Conservation (phyloP, 2,797 vertebrate species). For the Babyrousa celebensis region DNA sequence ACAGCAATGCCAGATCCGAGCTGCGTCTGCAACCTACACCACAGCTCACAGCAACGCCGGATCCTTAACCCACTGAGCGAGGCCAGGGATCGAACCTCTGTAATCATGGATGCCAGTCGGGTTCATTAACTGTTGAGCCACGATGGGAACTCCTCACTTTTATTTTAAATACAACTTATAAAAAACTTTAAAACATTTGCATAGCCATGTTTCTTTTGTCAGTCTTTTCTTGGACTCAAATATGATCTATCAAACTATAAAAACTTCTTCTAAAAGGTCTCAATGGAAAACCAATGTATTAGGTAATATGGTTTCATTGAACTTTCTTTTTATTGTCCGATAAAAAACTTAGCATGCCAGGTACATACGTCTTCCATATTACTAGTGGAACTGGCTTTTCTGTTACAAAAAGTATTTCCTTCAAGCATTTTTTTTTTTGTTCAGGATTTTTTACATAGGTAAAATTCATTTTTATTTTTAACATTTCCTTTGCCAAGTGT, state of each 20-base stretch:
- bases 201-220: background rate
- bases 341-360: background rate
- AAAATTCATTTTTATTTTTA: background rate
- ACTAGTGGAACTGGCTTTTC: background rate
- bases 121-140: too few relatives aligned
- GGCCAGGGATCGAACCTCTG: too few relatives aligned
- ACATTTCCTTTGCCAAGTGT: background rate
- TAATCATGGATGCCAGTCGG: too few relatives aligned
- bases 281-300: background rate
- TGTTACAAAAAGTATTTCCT: background rate
- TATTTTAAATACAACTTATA: constrained; percentile 34
- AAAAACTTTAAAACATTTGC: background rate
- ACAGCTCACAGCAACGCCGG: too few relatives aligned
- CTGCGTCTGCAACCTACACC: too few relatives aligned
- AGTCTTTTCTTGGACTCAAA: background rate
- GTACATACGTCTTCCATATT: background rate
- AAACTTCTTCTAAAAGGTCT: background rate
- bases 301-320: background rate
- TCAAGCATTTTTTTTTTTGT: background rate
- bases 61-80: too few relatives aligned
- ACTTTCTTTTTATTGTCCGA: background rate
- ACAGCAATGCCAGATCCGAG: too few relatives aligned
- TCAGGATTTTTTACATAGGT: background rate
- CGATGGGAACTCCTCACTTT: background rate
- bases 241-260: background rate